Evolutionary conservation across 2,888 invertebrate species (phyloP).

Genomic region (Drosophila yooni): DNA sequence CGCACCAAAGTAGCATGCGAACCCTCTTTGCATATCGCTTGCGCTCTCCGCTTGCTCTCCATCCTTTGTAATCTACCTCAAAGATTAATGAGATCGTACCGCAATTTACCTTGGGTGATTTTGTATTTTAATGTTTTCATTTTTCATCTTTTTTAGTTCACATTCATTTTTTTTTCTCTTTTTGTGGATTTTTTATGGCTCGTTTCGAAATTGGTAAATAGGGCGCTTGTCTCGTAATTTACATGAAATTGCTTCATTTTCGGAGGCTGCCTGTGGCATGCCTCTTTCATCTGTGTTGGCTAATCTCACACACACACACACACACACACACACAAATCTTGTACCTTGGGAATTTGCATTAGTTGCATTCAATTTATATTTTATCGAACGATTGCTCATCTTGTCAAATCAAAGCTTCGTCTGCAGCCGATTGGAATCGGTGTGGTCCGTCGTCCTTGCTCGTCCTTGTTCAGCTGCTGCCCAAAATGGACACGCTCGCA

Average conservation of each 20-base stretch:
- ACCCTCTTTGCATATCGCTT: constrained; percentile 10
- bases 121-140: constrained; percentile 46
- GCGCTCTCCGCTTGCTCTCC: neutral
- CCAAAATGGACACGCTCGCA: constrained; percentile 56
- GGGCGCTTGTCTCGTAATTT: constrained; percentile 80
- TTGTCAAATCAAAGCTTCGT: constrained; percentile 52
- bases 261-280: constrained; percentile 20
- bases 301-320: constrained; percentile 6
- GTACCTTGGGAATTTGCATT: constrained; percentile 50
- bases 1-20: no score
- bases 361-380: neutral
- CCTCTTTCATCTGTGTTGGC: constrained; percentile 32
- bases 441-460: constrained; percentile 5
- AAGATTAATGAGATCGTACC: constrained; percentile 72
- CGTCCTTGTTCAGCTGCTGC: constrained; percentile 51
- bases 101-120: constrained; percentile 59
- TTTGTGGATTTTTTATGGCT: constrained; percentile 71
- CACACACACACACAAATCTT: constrained; percentile 18
- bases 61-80: constrained; percentile 46
- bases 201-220: constrained; percentile 68
- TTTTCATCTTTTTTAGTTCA: constrained; percentile 30
- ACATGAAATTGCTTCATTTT: constrained; percentile 81
- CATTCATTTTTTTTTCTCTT: constrained; percentile 21
- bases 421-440: neutral
- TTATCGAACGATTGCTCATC: constrained; percentile 31